These are phyloP conservation scores for Tokudaia tokunoshimensis DNA, from an alignment of 2,797 vertebrate genomes.

Conservation along the genomic window DNA sequence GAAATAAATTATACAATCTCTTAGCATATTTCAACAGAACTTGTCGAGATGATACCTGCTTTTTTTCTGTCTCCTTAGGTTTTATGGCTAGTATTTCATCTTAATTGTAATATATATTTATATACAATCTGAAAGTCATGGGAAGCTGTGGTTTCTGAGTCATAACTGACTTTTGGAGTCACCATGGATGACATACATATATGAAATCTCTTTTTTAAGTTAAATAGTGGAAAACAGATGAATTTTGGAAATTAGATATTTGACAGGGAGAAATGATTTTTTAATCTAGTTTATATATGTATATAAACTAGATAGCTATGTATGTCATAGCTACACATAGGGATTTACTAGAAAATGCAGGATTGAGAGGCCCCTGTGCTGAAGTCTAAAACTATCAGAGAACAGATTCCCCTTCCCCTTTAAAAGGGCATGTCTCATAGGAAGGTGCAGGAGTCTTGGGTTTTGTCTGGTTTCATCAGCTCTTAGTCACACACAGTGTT, in stretches of 20 bases:
- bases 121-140: neutral
- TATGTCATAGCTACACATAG: neutral
- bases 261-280: neutral
- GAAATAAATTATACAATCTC: neutral
- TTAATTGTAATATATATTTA: constrained; percentile 10
- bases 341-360: neutral
- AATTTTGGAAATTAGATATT: constrained; percentile 20
- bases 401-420: neutral
- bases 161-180: neutral
- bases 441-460: neutral
- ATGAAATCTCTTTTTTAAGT: neutral
- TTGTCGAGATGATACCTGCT: neutral
- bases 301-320: too few relatives aligned
- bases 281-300: neutral
- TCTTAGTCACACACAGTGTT: neutral
- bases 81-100: neutral
- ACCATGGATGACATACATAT: neutral
- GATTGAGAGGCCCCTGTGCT: neutral
- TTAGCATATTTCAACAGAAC: neutral
- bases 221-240: neutral
- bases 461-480: constrained; percentile 13
- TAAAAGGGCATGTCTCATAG: neutral
- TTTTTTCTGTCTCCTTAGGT: constrained; percentile 3
- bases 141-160: neutral
- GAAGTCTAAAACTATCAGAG: neutral